Percentiles rank a stretch among this genome's conserved stretches.
These are phyloP conservation scores for Deroplatys truncata DNA, from an alignment of 2,888 invertebrate genomes.

Conservation along the genomic window DNA sequence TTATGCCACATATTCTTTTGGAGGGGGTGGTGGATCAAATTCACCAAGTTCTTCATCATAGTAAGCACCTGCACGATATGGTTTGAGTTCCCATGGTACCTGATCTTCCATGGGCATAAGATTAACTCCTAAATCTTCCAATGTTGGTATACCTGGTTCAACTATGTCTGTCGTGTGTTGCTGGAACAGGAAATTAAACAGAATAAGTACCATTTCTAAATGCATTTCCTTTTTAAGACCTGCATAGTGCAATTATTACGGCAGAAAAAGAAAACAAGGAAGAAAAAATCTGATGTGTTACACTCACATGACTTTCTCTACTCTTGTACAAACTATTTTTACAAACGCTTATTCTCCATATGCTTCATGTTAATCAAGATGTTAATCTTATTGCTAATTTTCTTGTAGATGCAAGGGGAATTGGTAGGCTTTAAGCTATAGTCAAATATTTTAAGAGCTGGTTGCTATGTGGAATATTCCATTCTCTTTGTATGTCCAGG, in stretches of 20 bases:
- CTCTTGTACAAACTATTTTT: no score
- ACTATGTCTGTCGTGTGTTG: slow-evolving; percentile 73
- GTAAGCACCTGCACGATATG: slow-evolving; percentile 62
- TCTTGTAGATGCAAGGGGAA: no score
- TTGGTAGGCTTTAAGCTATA: no score
- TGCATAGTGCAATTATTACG: neutral
- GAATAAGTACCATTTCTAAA: neutral
- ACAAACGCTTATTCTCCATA: no score
- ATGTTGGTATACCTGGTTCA: slow-evolving; percentile 60
- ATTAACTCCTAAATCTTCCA: slow-evolving; percentile 83
- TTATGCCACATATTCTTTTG: slow-evolving; percentile 44
- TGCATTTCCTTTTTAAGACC: neutral
- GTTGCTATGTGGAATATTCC: no score
- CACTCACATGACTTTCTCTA: no score
- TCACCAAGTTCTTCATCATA: slow-evolving; percentile 74
- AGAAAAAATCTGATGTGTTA: no score
- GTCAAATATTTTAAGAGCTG: no score
- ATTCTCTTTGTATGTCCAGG: no score
- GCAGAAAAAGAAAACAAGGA: no score
- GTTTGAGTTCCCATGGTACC: slow-evolving; percentile 77
- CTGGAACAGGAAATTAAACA: slow-evolving; percentile 43
- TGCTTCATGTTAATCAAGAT: no score
- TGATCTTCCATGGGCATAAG: slow-evolving; percentile 74
- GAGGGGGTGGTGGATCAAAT: slow-evolving; percentile 61
- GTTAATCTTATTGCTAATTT: no score